These are phyloP conservation scores for Lysandra bellargus DNA, from an alignment of 2,888 invertebrate genomes.

Conservation along the genomic window DNA sequence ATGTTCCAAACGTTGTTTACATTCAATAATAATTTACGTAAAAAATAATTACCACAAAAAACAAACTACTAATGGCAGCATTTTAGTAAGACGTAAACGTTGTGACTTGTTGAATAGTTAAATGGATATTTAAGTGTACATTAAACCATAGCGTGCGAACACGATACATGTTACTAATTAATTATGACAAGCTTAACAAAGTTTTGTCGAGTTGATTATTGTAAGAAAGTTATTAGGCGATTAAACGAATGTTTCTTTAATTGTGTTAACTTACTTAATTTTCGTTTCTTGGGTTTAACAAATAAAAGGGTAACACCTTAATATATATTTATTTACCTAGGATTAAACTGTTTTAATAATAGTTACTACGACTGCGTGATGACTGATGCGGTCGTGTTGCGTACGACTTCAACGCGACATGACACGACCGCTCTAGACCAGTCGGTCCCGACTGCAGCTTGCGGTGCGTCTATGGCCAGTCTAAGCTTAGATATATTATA, in stretches of 20 bases:
- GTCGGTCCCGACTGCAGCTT: too few species aligned
- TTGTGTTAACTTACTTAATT: background rate
- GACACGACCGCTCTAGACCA: too few species aligned
- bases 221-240: constrained; percentile 13
- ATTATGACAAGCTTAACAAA: constrained; percentile 17
- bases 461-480: too few species aligned
- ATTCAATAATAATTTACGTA: background rate
- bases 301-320: background rate
- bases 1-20: too few species aligned
- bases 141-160: constrained; percentile 3
- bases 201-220: constrained; percentile 4
- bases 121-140: constrained; percentile 11
- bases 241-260: background rate
- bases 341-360: too few species aligned
- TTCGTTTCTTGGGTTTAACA: background rate
- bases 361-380: too few species aligned
- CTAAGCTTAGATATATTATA: too few species aligned
- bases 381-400: too few species aligned
- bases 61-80: background rate
- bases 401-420: too few species aligned
- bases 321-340: too few species aligned
- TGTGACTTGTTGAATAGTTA: constrained; percentile 28
- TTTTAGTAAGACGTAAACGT: background rate
- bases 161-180: constrained; percentile 14
- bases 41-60: background rate